Base-by-base conservation (phyloP, 2,797 vertebrate genomes). In the Sebastes oblongus region DNA sequence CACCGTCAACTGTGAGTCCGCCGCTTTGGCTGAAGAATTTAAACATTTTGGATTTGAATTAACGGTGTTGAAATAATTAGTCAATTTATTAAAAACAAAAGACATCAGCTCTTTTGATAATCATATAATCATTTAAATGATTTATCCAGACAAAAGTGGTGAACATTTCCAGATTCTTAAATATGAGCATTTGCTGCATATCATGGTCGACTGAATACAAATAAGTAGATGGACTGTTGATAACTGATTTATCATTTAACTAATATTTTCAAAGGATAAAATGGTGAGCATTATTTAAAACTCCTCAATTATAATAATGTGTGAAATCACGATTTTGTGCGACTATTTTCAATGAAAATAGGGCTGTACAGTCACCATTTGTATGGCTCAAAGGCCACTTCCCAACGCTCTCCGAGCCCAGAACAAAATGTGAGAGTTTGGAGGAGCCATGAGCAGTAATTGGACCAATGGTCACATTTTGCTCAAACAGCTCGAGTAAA, bases 1-100 rank as follows among this genome's bases (percentile, higher is more conserved):
- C 88, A 95, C 92, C 2, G 95, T 96, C 75, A 96, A 95, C 93
- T 96, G 96, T 96, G 89, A 96, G 96, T 95, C 18, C 20, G 5
- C 55, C n/a, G 29, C 54, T 29, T 16, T 12, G 8, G 27, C 30
- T 22, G 6, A 25, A 46, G 12, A 70, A 58, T 27, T 29, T 5
- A 9, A 75, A 18, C 3, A 46, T 36, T 6, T 10, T 14, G 6
- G 11, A 18, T 52, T 14, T 65, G 3, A 65, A 68, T n/a, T 16
- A n/a, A 32, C 1, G 20, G 22, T 32, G 20, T 2, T 27, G 8
- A 61, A 56, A 60, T 3, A 1, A 13, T 54, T 4, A 6, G 12
- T 36, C 7, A 2, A 25, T 64, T 29, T 4, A 27, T 55, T 39
- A 30, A 8, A 30, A 2, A 16, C 8, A 36, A 61, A 36, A 16